Evolutionary conservation across 2,113 vertebrate species (phyloP), one percentile per base, ranked within the genome.

Genomic region (Mobula birostris): DNA sequence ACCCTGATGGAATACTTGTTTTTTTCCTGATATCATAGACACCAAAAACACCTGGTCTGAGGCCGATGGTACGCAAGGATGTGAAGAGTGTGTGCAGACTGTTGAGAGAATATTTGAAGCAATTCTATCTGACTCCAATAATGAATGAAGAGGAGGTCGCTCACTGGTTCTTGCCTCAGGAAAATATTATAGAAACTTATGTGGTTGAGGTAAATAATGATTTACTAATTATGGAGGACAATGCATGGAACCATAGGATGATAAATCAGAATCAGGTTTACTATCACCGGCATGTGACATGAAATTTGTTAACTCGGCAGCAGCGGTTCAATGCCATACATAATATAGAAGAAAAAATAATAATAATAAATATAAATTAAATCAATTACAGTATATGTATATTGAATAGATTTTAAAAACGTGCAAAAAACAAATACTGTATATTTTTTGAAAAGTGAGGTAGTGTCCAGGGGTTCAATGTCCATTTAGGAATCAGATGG

Each of bases 181-280:
- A 99, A 96, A 99, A 98, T 95, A 99, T 99, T 96, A 99, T 99
- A 0, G 98, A 99, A 96, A 99, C 99, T 70, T 99, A 97, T 0
- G 96, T 99, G 95, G 98, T 99, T 27, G 98, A 99, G 98, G 99
- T 99, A 96, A 97, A 96, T 29, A 2, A 68, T 48, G 7, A 27
- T 8, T 74, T 32, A 12, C 19, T 93, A 36, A 40, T 29, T 79
- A 48, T 27, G 19, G 78, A 21, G 27, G n/a, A 32, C 1, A 66
- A 17, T 90, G 29, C 24, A 9, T 27, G 27, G 48, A 48, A 48
- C 48, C 48, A 48, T 48, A 4, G 48, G 48, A 48, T 48, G 48
- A 48, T 48, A 48, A 48, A 48, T 48, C 48, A 48, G 48, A 48
- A 48, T 48, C 48, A 48, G 48, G 48, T 48, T 48, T 48, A 48